Evolutionary conservation across 2,797 vertebrate species (phyloP), one percentile per base, ranked within the genome.

Genomic region (Clarias fuscus): DNA sequence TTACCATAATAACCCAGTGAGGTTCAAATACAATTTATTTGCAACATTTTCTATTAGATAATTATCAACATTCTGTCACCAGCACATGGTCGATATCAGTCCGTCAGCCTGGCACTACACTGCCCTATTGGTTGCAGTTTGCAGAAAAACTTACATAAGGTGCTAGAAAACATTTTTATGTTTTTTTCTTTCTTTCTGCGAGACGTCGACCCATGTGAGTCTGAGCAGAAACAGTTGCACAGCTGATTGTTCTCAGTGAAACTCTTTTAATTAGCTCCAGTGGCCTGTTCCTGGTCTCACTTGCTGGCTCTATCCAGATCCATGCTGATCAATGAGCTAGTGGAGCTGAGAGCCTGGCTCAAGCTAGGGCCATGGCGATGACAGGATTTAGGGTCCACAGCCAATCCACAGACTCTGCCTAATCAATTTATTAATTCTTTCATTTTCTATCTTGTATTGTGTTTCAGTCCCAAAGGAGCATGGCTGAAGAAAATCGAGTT

Each of bases 271-370:
- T 91, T 92, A 91, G 89, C 92, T 88, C 76, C 88, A 89, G 89
- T 64, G 82, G 86, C 88, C 88, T 67, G 85, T 90, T 91, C 89
- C 91, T 90, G 90, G 89, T 90, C 90, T 93, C 87, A 86, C 87
- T 88, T 77, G 84, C 84, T 88, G 89, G 89, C 86, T 92, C 89
- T 85, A 88, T 87, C 88, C 88, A 90, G 90, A 92, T 92, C 91
- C 88, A 89, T 91, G 87, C 89, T 93, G 92, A 93, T 94, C 92
- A 92, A 93, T 93, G 90, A 87, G 78, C 89, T 90, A 89, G 90
- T 82, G 85, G 87, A 90, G 84, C 53, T 40, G 85, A 91, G 84
- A 90, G 85, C 59, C 62, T 76, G 82, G 88, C 78, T 83, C 75
- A 64, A 83, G 77, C 87, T 78, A 24, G 43, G 58, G 86, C 77